Conservation (phyloP, 2,888 invertebrate species). For the Sisyra terminalis region DNA sequence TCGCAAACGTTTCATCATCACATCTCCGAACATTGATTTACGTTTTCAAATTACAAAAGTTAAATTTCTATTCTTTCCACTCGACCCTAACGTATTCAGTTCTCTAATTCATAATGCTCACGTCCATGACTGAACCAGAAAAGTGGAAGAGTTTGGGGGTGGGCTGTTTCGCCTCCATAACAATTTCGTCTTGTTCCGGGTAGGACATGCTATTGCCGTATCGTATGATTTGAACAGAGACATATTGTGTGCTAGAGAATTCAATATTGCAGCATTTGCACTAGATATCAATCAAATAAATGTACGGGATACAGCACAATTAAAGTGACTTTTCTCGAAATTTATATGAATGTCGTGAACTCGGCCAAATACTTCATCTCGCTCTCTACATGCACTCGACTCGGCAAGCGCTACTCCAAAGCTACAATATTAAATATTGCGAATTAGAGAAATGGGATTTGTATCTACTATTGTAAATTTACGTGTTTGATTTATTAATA, state of each 20-base stretch:
- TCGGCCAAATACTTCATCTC: background rate
- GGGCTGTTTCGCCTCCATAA: background rate
- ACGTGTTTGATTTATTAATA: no score
- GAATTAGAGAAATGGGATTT: background rate
- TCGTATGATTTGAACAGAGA: background rate
- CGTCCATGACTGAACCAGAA: background rate
- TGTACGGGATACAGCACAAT: background rate
- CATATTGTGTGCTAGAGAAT: constrained; percentile 1
- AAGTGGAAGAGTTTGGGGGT: background rate
- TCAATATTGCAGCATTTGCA: constrained; percentile 8
- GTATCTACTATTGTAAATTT: no score
- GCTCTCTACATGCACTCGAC: background rate
- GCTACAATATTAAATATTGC: background rate
- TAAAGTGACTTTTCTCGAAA: background rate
- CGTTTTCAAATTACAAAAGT: constrained; percentile 8
- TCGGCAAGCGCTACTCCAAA: no score
- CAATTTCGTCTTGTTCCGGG: background rate
- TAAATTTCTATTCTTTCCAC: background rate
- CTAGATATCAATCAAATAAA: constrained; percentile 7
- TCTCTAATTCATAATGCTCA: background rate
- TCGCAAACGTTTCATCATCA: no score
- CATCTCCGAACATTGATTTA: constrained; percentile 4
- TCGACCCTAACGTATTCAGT: no score
- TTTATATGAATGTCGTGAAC: constrained; percentile 1
- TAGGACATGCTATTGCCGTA: no score